These are phyloP conservation scores for Athalia rosae DNA, from an alignment of 2,888 invertebrate genomes.

Conservation along the genomic window DNA sequence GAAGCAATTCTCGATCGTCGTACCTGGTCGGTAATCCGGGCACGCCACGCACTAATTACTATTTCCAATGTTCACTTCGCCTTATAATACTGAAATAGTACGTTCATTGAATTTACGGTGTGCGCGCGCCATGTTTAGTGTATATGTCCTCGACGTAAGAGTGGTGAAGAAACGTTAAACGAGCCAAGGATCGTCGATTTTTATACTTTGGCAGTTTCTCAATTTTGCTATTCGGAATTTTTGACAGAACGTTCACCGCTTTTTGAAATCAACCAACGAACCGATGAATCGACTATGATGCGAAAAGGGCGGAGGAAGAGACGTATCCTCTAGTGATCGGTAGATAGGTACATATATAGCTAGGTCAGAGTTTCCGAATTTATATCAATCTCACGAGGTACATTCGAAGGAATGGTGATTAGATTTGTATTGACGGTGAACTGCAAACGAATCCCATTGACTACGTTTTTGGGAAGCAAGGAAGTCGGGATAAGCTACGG, in stretches of 20 bases:
- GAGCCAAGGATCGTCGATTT: background rate
- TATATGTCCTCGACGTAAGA: constrained; percentile 38
- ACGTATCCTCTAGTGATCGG: constrained; percentile 10
- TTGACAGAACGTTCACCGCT: constrained; percentile 4
- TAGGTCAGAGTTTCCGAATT: constrained; percentile 17
- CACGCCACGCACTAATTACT: constrained; percentile 47
- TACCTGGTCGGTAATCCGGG: constrained; percentile 43
- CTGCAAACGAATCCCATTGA: constrained; percentile 43
- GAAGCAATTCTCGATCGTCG: constrained; percentile 36
- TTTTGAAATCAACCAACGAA: constrained; percentile 26
- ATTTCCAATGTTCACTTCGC: constrained; percentile 42
- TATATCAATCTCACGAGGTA: constrained; percentile 24
- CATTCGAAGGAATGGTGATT: constrained; percentile 31
- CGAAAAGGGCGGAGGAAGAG: constrained; percentile 26
- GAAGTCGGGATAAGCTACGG: background rate
- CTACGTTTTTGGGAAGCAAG: constrained; percentile 5
- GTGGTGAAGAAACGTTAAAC: background rate
- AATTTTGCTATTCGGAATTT: constrained; percentile 35
- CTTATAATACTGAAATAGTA: constrained; percentile 46
- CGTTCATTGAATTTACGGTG: constrained; percentile 48
- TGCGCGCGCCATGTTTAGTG: constrained; percentile 48
- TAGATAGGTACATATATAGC: constrained; percentile 22
- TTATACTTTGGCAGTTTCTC: constrained; percentile 19
- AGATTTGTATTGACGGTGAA: constrained; percentile 30
- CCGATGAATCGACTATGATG: constrained; percentile 32